Evolutionary conservation across 1,140 invertebrate genomes (phyloP).

Genomic region (Leptonema lineaticorne): DNA sequence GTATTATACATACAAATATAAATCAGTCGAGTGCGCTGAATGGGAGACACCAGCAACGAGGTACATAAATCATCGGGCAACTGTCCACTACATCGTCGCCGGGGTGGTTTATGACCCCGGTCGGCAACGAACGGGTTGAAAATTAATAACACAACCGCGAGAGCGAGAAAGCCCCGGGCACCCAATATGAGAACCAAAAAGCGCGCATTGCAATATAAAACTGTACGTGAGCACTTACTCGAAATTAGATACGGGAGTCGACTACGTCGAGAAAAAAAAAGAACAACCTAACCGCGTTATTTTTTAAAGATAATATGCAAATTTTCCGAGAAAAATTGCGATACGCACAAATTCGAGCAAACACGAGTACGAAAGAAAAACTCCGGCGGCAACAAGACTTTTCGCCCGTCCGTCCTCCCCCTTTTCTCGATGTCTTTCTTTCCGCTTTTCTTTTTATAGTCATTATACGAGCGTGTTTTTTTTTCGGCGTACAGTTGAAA

Average conservation of each 20-base stretch:
- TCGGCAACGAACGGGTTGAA: not conserved
- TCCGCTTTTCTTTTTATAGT: not conserved
- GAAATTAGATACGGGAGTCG: too few species aligned
- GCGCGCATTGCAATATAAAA: not conserved
- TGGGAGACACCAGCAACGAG: slow-evolving; percentile 22
- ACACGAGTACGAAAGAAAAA: not conserved
- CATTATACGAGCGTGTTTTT: too few species aligned
- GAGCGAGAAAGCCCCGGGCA: not conserved
- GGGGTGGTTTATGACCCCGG: slow-evolving; percentile 25
- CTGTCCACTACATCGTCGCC: slow-evolving; percentile 32
- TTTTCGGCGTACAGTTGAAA: slow-evolving; percentile 3
- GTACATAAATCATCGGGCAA: slow-evolving; percentile 26
- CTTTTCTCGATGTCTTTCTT: too few species aligned
- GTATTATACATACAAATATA: slow-evolving; percentile 22
- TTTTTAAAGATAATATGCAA: not conserved
- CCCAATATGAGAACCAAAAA: not conserved
- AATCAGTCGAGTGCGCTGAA: slow-evolving; percentile 20
- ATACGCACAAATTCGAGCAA: not conserved
- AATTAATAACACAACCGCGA: slow-evolving; percentile 9
- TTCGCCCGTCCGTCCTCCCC: too few species aligned
- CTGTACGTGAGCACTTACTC: too few species aligned
- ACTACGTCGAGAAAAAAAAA: not conserved
- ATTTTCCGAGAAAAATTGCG: not conserved
- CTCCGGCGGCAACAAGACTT: not conserved
- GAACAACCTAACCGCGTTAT: not conserved